Percentiles rank a stretch among this genome's conserved stretches.
phyloP scores from a whole-genome alignment of 2,888 invertebrate genomes.

The Therioaphis trifolii region DNA sequence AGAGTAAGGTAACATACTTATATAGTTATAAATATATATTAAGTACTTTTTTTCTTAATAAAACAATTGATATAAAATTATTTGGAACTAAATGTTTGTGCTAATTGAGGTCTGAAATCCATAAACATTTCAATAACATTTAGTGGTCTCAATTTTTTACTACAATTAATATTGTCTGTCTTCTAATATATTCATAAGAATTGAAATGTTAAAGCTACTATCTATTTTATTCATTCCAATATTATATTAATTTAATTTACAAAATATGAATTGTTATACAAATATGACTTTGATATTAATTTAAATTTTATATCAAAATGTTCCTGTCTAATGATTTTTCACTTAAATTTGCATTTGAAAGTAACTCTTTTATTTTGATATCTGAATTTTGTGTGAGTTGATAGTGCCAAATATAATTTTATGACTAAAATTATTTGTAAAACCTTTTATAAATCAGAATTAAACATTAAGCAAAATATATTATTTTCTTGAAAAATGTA shows the following conservation, averaged over 20 bases:
- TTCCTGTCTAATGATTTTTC: constrained; percentile 3
- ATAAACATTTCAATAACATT: constrained; percentile 7
- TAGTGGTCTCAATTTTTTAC: constrained; percentile 30
- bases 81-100: background rate
- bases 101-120: background rate
- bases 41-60: background rate
- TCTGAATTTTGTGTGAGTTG: background rate
- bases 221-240: constrained; percentile 2
- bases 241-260: background rate
- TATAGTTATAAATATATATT: background rate
- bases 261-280: background rate
- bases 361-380: background rate
- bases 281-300: background rate
- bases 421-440: too few species aligned
- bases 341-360: background rate
- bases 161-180: constrained; percentile 17
- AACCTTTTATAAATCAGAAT: too few species aligned
- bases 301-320: background rate
- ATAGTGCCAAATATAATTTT: too few species aligned
- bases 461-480: too few species aligned
- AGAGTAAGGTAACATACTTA: background rate
- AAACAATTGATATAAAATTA: background rate
- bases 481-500: too few species aligned
- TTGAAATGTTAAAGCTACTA: background rate
- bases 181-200: background rate